Evolutionary conservation across 2,797 vertebrate genomes (phyloP).

Genomic region (Apogon hyalosoma): DNA sequence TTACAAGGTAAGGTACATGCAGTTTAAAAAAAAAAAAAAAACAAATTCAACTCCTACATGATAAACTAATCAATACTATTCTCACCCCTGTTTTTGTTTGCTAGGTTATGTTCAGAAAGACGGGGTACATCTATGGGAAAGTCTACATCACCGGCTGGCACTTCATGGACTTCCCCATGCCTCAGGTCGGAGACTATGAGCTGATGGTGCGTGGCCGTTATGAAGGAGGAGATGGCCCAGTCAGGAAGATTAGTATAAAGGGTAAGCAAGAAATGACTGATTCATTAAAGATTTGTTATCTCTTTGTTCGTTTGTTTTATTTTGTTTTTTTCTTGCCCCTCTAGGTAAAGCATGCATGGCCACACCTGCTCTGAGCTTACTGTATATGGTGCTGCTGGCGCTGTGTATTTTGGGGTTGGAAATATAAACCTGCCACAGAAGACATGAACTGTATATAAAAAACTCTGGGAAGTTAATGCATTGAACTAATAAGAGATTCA

Average conservation of each 20-base stretch:
- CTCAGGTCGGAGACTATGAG: slow-evolving; percentile 91
- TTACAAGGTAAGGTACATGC: slow-evolving; percentile 88
- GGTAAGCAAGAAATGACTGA: slow-evolving; percentile 75
- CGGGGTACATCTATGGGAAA: slow-evolving; percentile 93
- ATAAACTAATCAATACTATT: not conserved
- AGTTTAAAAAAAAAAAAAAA: not conserved
- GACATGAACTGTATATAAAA: slow-evolving; percentile 68
- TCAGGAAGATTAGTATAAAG: slow-evolving; percentile 92
- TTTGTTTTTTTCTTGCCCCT: slow-evolving; percentile 15
- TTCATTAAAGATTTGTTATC: not conserved
- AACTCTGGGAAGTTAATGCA: slow-evolving; percentile 74
- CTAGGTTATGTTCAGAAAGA: slow-evolving; percentile 94
- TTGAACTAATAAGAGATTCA: slow-evolving; percentile 22
- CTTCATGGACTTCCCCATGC: slow-evolving; percentile 95
- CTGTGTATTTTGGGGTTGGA: slow-evolving; percentile 86
- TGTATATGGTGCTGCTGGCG: slow-evolving; percentile 82
- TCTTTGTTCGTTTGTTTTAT: slow-evolving; percentile 1
- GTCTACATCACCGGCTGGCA: slow-evolving; percentile 94
- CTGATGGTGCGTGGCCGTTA: slow-evolving; percentile 95
- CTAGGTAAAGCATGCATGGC: slow-evolving; percentile 74
- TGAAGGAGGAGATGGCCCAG: slow-evolving; percentile 95
- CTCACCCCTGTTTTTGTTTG: not conserved
- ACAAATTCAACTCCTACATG: not conserved
- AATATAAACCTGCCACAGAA: slow-evolving; percentile 77
- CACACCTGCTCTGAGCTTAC: slow-evolving; percentile 78